phyloP scores from a whole-genome alignment of 2,888 invertebrate species.

The Cotesia congregata region DNA sequence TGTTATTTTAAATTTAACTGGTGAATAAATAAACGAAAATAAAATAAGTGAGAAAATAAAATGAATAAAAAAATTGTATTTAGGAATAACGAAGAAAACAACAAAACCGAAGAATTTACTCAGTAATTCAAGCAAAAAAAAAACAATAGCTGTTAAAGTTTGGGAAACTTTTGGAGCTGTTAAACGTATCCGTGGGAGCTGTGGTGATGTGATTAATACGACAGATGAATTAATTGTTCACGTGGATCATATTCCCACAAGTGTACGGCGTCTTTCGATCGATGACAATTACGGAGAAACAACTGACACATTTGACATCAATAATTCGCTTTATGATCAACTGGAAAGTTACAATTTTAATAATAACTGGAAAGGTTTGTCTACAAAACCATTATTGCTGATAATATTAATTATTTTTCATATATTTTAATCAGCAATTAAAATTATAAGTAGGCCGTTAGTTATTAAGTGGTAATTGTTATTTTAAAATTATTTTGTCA shows the following conservation, averaged over 20 bases:
- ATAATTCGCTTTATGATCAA: constrained; percentile 5
- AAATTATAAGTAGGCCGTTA: background rate
- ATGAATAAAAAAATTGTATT: constrained; percentile 15
- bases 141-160: constrained; percentile 59
- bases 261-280: constrained; percentile 1
- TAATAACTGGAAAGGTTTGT: constrained; percentile 28
- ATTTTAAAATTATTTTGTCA: background rate
- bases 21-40: background rate
- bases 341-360: background rate
- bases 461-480: background rate
- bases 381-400: background rate
- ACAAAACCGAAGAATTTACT: constrained; percentile 52
- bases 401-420: too few relatives aligned
- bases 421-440: background rate
- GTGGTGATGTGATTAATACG: constrained; percentile 47
- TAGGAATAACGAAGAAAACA: constrained; percentile 53
- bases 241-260: constrained; percentile 37
- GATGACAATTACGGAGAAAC: constrained; percentile 7
- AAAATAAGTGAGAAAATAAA: background rate
- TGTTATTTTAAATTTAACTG: constrained; percentile 16
- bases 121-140: constrained; percentile 39
- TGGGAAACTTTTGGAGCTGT: constrained; percentile 61
- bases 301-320: constrained; percentile 4
- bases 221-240: constrained; percentile 52
- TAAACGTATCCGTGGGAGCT: constrained; percentile 53